Conservation (phyloP, 2,113 vertebrate genomes). For the Zosterops japonicus region DNA sequence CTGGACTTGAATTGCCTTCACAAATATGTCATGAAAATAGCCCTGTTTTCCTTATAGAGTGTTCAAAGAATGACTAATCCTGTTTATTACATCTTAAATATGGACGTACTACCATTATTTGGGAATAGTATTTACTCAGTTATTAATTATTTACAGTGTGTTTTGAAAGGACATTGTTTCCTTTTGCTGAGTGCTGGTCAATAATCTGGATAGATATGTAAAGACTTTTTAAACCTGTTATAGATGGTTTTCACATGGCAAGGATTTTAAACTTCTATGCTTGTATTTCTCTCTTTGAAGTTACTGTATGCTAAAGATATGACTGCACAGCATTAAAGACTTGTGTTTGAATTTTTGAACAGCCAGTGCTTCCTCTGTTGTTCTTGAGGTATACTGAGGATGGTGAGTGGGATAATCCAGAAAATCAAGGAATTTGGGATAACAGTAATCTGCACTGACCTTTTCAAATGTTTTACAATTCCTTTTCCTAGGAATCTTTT, state of each 20-base stretch:
- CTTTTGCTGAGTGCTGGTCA: neutral
- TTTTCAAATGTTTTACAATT: neutral
- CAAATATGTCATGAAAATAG: neutral
- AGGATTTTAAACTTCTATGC: neutral
- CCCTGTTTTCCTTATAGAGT: neutral
- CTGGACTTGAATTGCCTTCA: neutral
- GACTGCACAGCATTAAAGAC: neutral
- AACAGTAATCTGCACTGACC: neutral
- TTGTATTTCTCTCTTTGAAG: neutral
- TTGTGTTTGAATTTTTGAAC: neutral
- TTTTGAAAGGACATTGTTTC: neutral
- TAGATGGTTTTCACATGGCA: neutral
- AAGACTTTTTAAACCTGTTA: neutral
- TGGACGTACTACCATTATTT: neutral
- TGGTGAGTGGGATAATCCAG: neutral
- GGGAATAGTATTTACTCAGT: neutral
- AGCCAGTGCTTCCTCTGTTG: neutral
- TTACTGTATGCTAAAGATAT: neutral
- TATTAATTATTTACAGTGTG: slow-evolving; percentile 28
- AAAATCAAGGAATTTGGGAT: neutral
- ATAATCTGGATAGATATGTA: neutral
- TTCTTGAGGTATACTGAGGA: neutral
- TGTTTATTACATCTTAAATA: neutral
- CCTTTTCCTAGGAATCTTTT: neutral
- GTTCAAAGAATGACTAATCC: neutral